Percentiles rank a stretch among this genome's conserved stretches.
These are phyloP conservation scores for Gryon sp. DNA, from an alignment of 1,140 invertebrate species.

Conservation along the genomic window DNA sequence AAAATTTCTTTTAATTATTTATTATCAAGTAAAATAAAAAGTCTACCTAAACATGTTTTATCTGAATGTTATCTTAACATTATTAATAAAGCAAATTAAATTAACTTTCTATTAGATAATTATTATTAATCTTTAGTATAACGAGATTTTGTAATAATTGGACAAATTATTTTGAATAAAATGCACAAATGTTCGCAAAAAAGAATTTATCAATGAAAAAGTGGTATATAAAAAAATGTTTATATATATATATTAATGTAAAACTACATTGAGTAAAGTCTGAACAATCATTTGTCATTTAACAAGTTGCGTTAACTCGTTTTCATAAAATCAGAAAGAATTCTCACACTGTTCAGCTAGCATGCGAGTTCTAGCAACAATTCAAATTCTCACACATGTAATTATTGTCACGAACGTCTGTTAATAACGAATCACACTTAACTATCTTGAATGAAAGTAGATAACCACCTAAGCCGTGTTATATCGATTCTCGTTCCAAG, in stretches of 20 bases:
- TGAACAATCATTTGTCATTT: slow-evolving; percentile 46
- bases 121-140: no score
- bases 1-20: no score
- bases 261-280: not conserved
- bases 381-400: slow-evolving; percentile 53
- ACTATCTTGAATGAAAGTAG: slow-evolving; percentile 58
- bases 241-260: not conserved
- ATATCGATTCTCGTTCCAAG: slow-evolving; percentile 40
- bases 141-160: no score
- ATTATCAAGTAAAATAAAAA: no score
- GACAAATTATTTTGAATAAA: no score
- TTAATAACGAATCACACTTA: slow-evolving; percentile 56
- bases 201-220: no score
- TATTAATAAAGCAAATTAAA: no score
- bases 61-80: no score
- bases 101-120: no score
- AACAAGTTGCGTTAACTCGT: slow-evolving; percentile 19
- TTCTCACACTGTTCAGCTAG: slow-evolving; percentile 34
- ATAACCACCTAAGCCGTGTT: slow-evolving; percentile 29
- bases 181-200: no score
- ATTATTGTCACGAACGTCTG: slow-evolving; percentile 57
- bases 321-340: slow-evolving; percentile 48
- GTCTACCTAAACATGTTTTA: no score
- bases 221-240: no score
- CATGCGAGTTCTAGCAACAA: slow-evolving; percentile 39